Base-by-base conservation (phyloP, 2,888 invertebrate genomes). In the Agriopis leucophaearia region DNA sequence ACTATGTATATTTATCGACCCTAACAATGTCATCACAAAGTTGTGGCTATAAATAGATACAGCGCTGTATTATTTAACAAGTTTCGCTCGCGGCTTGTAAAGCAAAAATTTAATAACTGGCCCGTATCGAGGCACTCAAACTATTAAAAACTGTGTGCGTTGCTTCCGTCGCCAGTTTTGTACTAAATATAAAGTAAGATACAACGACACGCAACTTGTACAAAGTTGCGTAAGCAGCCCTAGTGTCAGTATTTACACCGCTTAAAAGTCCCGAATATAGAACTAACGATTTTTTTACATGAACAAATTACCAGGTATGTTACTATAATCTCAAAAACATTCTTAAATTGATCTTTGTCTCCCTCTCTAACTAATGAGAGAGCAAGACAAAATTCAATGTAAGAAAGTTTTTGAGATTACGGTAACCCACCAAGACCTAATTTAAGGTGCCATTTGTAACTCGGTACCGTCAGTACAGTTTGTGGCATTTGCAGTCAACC, bases 41-140 rank as follows among this genome's bases (percentile, higher is more conserved):
- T 60, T 61, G 15, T 16, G 44, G 50, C 57, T 44, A 50, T 27
- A 59, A 55, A 47, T 51, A 51, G 18, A 58, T 15, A 64, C 54
- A 59, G 18, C 52, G 51, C 13, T 16, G 47, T 51, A 61, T 27
- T 58, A 67, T 62, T 66, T 52, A 64, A 50, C 52, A 60, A 65
- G 48, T 68, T 68, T 36, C 38, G 51, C 45, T 60, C 54, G 52
- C 62, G 38, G 63, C 57, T 74, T 65, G 57, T 69, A 70, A 74
- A 81, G 81, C 78, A 87, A 85, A 85, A 86, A 87, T 85, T 81
- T 76, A 85, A 87, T 87, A 85, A 86, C 76, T 72, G 73, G 45
- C 54, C 59, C 61, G 71, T 73, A 74, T 75, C 67, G 73, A 76
- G 73, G 79, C 88, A 87, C 88, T 88, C 88, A 84, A 87, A 88